A percentile compares a stretch with the other conserved stretches of the same genome.
phyloP scores from a whole-genome alignment of 2,113 vertebrate species.

The Numenius arquata region DNA sequence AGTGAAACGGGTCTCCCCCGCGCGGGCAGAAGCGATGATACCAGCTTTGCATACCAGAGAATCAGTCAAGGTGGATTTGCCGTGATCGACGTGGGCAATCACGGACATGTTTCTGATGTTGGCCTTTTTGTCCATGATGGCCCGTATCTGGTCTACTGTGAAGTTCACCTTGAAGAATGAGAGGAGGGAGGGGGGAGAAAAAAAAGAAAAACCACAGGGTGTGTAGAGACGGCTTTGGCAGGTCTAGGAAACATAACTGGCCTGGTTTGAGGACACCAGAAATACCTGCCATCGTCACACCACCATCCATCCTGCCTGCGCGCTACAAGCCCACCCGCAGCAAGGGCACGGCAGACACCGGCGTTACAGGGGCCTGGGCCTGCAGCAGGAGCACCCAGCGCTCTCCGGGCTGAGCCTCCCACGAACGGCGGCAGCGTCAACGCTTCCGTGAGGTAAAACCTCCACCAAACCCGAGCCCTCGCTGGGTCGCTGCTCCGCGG shows the following conservation, averaged over 20 bases:
- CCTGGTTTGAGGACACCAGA: fast-evolving
- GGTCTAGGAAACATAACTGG: fast-evolving
- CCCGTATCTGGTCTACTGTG: slow-evolving; percentile 95
- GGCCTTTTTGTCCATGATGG: slow-evolving; percentile 98
- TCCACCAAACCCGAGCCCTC: fast-evolving
- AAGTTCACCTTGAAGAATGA: slow-evolving; percentile 87
- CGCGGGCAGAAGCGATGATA: slow-evolving; percentile 90
- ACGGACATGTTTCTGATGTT: slow-evolving; percentile 99
- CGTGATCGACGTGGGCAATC: slow-evolving; percentile 95
- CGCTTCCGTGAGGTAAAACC: fast-evolving
- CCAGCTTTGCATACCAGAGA: slow-evolving; percentile 97
- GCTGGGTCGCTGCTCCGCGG: not conserved
- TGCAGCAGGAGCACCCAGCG: fast-evolving
- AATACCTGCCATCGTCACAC: fast-evolving
- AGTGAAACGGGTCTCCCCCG: slow-evolving; percentile 93
- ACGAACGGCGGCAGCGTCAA: fast-evolving
- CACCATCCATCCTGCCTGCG: fast-evolving
- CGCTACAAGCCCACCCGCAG: not conserved
- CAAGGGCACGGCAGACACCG: not conserved
- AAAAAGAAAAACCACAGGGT: fast-evolving
- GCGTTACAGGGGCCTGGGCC: fast-evolving
- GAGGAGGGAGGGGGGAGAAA: fast-evolving
- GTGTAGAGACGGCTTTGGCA: fast-evolving
- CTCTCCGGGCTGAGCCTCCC: fast-evolving
- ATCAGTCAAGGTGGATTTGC: slow-evolving; percentile 94